Base-by-base conservation (phyloP, 2,888 invertebrate genomes). In the Epinotia brunnichana region DNA sequence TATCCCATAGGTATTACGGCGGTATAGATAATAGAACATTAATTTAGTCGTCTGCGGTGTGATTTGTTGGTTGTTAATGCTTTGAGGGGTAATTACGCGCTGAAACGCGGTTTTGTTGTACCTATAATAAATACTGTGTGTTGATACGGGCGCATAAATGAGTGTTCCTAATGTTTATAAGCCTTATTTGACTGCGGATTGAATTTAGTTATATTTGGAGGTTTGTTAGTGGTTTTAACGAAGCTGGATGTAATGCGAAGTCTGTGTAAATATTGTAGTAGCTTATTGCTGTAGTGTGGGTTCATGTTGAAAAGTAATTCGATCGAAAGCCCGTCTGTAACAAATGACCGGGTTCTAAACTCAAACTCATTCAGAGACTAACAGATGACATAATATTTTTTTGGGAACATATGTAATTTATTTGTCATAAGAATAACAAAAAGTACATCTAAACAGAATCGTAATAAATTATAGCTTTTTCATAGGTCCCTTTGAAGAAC, bases 21-120 rank as follows among this genome's bases (percentile, higher is more conserved):
- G 9, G 39, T n/a, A 41, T 56, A 54, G 54, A 66, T 9, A 56
- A 66, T 41, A 66, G 54, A 54, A 66, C 54, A 66, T 66, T 41
- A 66, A 66, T 66, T 66, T 66, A 66, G 39, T 41, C 54, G 41
- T 66, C 56, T 10, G 64, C 54, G 53, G 21, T 66, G 21, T 66
- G 56, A 56, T 66, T 54, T 66, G 64, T 66, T 66, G 66, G 54
- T 41, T 39, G 66, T 56, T 66, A 66, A 66, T 66, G 66, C 41
- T 66, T 35, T 53, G 66, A 66, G 66, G 63, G 64, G 54, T 41
- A 66, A 66, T 66, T 66, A 66, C 66, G 19, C 41, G 54, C 66
- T 21, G 62, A 48, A 48, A n/a, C 39, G 66, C 13, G 66, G 66
- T 66, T 66, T 54, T 54, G 64, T 64, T 64, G 21, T 24, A n/a